Evolutionary conservation across 2,113 vertebrate genomes (phyloP).

Genomic region (Furnarius figulus): DNA sequence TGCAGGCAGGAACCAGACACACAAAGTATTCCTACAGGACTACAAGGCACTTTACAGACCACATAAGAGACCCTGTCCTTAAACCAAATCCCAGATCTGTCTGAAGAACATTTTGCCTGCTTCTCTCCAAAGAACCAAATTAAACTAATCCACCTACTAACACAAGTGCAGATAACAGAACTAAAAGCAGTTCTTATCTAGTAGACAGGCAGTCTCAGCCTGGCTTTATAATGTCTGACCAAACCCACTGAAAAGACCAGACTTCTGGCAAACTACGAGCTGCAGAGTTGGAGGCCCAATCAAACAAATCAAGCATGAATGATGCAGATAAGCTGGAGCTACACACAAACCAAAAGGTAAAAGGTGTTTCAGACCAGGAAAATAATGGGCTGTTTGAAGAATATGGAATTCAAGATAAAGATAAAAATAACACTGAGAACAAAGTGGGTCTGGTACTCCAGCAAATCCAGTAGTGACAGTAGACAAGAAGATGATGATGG

Average conservation of each 20-base stretch:
- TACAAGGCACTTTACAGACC: not conserved
- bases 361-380: not conserved
- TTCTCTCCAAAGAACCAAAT: not conserved
- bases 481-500: not conserved
- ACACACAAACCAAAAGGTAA: not conserved
- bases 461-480: not conserved
- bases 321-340: not conserved
- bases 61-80: not conserved
- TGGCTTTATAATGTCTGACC: not conserved
- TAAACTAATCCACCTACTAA: not conserved
- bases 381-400: not conserved
- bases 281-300: not conserved
- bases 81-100: slow-evolving; percentile 4
- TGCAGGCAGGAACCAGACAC: slow-evolving; percentile 7
- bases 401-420: not conserved
- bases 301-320: not conserved
- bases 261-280: not conserved
- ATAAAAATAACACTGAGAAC: not conserved
- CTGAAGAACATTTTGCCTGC: not conserved
- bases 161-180: not conserved
- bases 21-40: not conserved
- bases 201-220: not conserved
- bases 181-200: slow-evolving; percentile 12
- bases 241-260: not conserved
- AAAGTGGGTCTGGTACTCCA: not conserved